phyloP scores from a whole-genome alignment of 2,888 invertebrate genomes.

The Halocaridina rubra region DNA sequence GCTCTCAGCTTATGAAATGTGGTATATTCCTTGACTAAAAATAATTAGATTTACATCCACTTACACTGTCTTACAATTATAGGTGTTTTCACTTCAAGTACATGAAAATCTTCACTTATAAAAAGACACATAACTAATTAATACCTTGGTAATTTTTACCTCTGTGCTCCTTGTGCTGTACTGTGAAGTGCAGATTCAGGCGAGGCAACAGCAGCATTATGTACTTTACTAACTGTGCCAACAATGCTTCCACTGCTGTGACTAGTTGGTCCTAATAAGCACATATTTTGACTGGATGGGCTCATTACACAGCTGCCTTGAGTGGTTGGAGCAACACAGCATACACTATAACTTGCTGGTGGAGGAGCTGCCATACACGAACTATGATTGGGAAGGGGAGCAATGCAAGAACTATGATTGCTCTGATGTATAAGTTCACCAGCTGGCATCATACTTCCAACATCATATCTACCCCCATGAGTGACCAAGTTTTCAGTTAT shows the following conservation, averaged over 20 bases:
- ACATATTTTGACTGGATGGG: slow-evolving; percentile 1
- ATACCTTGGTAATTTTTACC: too few relatives aligned
- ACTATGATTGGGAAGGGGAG: background rate
- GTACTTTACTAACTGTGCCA: background rate
- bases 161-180: slow-evolving; percentile 2
- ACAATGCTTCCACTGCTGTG: background rate
- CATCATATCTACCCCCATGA: background rate
- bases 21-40: too few relatives aligned
- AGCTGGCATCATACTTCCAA: background rate
- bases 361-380: background rate
- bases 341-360: background rate
- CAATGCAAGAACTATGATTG: slow-evolving; percentile 31
- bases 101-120: too few relatives aligned
- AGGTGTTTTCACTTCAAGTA: too few relatives aligned
- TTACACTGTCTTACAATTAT: too few relatives aligned
- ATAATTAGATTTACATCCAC: too few relatives aligned
- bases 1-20: too few relatives aligned
- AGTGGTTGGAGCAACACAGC: background rate
- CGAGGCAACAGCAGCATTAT: background rate
- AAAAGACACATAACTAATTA: too few relatives aligned
- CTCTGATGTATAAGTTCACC: slow-evolving; percentile 18
- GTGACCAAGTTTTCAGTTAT: background rate
- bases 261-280: background rate
- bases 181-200: background rate
- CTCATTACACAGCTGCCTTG: background rate